A percentile compares a stretch with the other conserved stretches of the same genome.
Conservation (phyloP, 2,113 vertebrate genomes). For the Tragelaphus buxtoni region DNA sequence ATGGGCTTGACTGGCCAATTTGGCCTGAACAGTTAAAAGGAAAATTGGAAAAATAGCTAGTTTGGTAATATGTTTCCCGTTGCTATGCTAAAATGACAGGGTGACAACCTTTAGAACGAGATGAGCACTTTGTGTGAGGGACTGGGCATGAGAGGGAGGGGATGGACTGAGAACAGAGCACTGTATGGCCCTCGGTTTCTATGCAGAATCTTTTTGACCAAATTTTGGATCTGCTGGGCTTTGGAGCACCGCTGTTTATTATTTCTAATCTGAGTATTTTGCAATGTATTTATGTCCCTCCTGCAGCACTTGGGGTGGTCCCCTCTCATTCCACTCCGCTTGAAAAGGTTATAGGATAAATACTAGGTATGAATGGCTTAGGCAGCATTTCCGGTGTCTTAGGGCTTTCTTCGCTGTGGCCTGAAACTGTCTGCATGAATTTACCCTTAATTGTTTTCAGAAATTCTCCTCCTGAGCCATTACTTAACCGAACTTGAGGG, state of each 20-base stretch:
- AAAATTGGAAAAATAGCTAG: not conserved
- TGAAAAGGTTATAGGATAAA: not conserved
- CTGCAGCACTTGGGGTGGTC: not conserved
- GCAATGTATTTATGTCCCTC: not conserved
- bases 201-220: not conserved
- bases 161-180: not conserved
- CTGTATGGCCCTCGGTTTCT: not conserved
- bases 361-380: not conserved
- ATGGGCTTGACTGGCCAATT: not conserved
- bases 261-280: conserved; percentile 13
- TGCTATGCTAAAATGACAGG: not conserved
- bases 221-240: not conserved
- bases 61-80: not conserved
- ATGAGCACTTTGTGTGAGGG: not conserved
- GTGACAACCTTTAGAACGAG: not conserved
- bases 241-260: not conserved
- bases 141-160: accelerated
- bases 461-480: conserved; percentile 30
- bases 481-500: conserved; percentile 38
- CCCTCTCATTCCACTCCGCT: not conserved
- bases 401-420: conserved; percentile 32
- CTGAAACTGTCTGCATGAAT: conserved; percentile 60
- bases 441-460: conserved; percentile 55
- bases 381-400: not conserved
- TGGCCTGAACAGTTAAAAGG: not conserved